Evolutionary conservation across 92 coral and sea anemone genomes (phyloP), one percentile per base, ranked within the genome.

Genomic region (Galaxea fascicularis): DNA sequence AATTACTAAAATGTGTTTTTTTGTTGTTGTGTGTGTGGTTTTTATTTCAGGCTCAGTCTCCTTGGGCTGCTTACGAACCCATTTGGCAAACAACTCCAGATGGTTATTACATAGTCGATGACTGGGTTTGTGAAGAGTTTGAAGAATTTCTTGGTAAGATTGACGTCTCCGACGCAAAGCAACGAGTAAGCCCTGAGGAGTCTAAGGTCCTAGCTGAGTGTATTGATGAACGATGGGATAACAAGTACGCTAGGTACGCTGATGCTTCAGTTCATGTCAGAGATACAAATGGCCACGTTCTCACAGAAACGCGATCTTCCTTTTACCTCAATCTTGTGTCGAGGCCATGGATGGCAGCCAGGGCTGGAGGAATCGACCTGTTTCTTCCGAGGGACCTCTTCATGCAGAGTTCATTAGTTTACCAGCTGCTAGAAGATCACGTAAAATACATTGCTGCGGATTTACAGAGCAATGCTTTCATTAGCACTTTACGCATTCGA

Each of bases 211-310:
- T 95, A 85, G 98, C 96, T 13, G 83, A 91, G 64, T 87, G 85
- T 46, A 74, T 95, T n/a, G 98, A 95, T 73, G 86, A 92, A 79
- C 89, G 73, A 4, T 95, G 98, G 98, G 90, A 84, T 29, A 52
- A 53, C 18, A 86, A 84, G 76, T 95, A 93, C 71, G 77, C 91
- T 13, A 35, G 69, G 70, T 93, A 73, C 68, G 93, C 98, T 8
- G 91, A 87, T 10, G 68, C 52, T 16, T 31, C 21, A 21, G 92
- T 93, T 10, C 93, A 89, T 0, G 82, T 85, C 39, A 81, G 59
- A 58, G 97, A 95, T 77, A 89, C 59, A 28, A 80, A 90, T 17
- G 95, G 89, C 16, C 88, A 82, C 10, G 66, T 59, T 21, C 91
- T 95, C 10, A 65, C 71, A 4, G 73, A 85, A 51, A 88, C 97